Evolutionary conservation across 1,140 invertebrate species (phyloP).

Genomic region (Araneus ventricosus): DNA sequence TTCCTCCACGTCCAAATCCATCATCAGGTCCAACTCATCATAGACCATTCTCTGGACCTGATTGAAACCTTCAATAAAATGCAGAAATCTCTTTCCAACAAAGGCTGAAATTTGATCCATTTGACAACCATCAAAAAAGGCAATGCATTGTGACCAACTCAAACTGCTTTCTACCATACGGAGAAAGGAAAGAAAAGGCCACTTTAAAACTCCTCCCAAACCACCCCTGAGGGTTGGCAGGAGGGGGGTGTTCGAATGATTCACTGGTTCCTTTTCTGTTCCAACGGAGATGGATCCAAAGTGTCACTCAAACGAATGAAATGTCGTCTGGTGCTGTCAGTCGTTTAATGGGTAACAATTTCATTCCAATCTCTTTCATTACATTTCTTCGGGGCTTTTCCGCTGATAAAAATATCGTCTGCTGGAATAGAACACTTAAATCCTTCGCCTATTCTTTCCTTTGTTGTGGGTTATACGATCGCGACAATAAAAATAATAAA

Average conservation of each 20-base stretch:
- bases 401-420: conserved; percentile 44
- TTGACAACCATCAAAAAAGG: conserved; percentile 26
- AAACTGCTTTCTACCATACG: background rate
- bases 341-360: conserved; percentile 51
- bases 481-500: conserved; percentile 14
- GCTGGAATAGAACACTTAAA: conserved; percentile 40
- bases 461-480: conserved; percentile 2
- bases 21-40: background rate
- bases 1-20: background rate
- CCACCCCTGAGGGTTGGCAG: background rate
- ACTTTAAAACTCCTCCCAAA: background rate
- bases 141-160: background rate
- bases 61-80: conserved; percentile 13
- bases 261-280: conserved; percentile 30
- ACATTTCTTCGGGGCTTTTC: conserved; percentile 33
- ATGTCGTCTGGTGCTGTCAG: conserved; percentile 33
- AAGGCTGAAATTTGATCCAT: conserved; percentile 28
- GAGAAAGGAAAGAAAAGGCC: background rate
- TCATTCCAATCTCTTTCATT: conserved; percentile 53
- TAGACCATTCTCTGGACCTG: background rate
- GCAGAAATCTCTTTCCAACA: background rate
- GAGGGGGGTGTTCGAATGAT: background rate
- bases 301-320: background rate
- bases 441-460: background rate
- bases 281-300: conserved; percentile 9